A percentile compares a stretch with the other conserved stretches of the same genome.
These are phyloP conservation scores for Pituophis catenifer DNA, from an alignment of 2,113 vertebrate genomes.

Conservation along the genomic window DNA sequence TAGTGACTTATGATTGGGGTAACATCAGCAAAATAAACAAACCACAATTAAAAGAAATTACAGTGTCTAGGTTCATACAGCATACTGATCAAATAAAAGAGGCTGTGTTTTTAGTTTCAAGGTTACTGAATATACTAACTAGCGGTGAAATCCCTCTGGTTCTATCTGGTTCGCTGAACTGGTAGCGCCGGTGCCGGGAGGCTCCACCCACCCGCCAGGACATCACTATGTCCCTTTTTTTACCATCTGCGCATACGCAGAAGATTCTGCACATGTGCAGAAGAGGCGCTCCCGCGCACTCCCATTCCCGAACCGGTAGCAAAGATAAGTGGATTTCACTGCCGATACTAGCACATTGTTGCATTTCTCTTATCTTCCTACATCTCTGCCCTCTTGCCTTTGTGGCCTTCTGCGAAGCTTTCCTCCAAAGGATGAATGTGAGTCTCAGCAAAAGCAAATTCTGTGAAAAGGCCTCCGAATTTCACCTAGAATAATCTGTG, in stretches of 20 bases:
- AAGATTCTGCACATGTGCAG: no score
- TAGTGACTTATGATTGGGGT: background rate
- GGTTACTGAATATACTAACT: background rate
- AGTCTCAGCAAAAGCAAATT: background rate
- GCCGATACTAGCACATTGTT: background rate
- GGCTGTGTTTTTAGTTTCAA: background rate
- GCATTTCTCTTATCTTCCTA: background rate
- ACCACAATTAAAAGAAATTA: background rate
- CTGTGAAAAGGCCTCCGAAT: background rate
- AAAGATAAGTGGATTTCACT: no score
- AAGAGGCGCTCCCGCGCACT: no score
- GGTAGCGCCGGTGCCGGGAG: no score
- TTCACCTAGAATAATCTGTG: background rate
- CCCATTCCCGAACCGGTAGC: no score
- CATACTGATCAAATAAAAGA: background rate
- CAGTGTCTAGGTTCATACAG: background rate
- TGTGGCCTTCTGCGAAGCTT: background rate
- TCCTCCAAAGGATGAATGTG: background rate
- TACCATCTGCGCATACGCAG: no score
- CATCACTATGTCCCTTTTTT: no score
- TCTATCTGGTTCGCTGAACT: no score
- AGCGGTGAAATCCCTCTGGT: no score
- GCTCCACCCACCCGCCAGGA: no score
- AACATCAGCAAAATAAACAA: background rate
- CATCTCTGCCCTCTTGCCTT: background rate